Conservation (phyloP, 2,797 vertebrate genomes). For the Emys orbicularis region DNA sequence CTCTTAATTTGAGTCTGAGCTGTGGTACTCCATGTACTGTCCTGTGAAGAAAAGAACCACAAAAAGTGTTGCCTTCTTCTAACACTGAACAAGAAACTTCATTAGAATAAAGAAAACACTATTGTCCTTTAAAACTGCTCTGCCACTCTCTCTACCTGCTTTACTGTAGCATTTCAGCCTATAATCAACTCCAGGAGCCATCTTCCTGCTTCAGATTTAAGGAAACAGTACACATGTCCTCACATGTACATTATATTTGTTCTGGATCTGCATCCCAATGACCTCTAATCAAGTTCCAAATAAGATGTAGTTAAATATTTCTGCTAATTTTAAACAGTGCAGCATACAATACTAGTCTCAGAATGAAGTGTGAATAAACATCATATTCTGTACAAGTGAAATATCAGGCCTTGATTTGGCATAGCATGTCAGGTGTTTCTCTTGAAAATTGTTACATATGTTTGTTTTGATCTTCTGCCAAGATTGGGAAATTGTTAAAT, state of each 20-base stretch:
- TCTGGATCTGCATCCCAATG: slow-evolving; percentile 25
- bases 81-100: background rate
- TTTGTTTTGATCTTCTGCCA: slow-evolving; percentile 68
- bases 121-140: background rate
- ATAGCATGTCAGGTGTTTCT: slow-evolving; percentile 62
- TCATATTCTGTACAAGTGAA: slow-evolving; percentile 61
- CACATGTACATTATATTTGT: accelerated
- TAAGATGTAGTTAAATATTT: background rate
- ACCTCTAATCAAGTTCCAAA: background rate
- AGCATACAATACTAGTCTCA: slow-evolving; percentile 22
- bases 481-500: slow-evolving; percentile 66
- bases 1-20: background rate
- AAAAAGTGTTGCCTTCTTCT: background rate
- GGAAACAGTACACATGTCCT: background rate
- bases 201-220: background rate
- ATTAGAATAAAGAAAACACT: background rate
- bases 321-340: slow-evolving; percentile 44
- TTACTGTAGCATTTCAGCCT: background rate
- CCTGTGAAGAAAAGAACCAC: background rate
- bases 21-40: background rate
- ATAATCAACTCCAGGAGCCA: background rate
- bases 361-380: slow-evolving; percentile 62
- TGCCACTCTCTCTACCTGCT: background rate
- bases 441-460: slow-evolving; percentile 68
- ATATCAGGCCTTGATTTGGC: slow-evolving; percentile 63